Evolutionary conservation across 2,797 vertebrate genomes (phyloP).

Genomic region (Echeneis naucrates): DNA sequence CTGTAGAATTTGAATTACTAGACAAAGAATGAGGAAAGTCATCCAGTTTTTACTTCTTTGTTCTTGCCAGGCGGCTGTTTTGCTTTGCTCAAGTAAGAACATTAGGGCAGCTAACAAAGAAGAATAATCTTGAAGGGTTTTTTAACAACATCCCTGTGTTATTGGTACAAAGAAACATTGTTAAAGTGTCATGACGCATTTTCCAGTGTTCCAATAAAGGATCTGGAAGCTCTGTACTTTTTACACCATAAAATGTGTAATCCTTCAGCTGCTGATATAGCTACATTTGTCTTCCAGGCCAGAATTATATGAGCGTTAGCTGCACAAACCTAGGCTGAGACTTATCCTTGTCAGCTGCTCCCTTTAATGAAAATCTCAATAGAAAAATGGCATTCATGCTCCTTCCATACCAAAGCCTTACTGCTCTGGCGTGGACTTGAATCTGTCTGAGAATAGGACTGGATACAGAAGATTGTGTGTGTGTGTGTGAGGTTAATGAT

Average conservation of each 20-base stretch:
- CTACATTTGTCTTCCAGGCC: slow-evolving; percentile 30
- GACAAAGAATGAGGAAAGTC: slow-evolving; percentile 12
- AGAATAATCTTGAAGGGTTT: slow-evolving; percentile 12
- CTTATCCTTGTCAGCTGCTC: slow-evolving; percentile 23
- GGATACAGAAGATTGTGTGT: background rate
- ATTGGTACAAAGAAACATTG: slow-evolving; percentile 30
- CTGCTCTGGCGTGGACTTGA: background rate
- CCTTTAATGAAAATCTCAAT: slow-evolving; percentile 42
- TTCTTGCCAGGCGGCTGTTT: slow-evolving; percentile 31
- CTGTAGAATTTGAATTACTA: slow-evolving; percentile 25
- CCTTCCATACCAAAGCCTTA: slow-evolving; percentile 12
- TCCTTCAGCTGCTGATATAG: slow-evolving; percentile 25
- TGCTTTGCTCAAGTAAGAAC: slow-evolving; percentile 28
- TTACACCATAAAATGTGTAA: slow-evolving; percentile 34
- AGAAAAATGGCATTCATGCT: slow-evolving; percentile 36
- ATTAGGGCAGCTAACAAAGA: slow-evolving; percentile 20
- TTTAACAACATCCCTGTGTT: slow-evolving; percentile 20
- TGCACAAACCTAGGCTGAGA: slow-evolving; percentile 19
- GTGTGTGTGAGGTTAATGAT: slow-evolving; percentile 56
- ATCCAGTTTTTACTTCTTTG: slow-evolving; percentile 40
- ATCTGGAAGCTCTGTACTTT: slow-evolving; percentile 15
- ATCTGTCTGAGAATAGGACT: background rate
- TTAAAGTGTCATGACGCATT: slow-evolving; percentile 23
- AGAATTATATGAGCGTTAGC: slow-evolving; percentile 14
- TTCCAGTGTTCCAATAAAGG: slow-evolving; percentile 16